Evolutionary conservation across 2,113 vertebrate genomes (phyloP).

Genomic region (Apeltes quadracus): DNA sequence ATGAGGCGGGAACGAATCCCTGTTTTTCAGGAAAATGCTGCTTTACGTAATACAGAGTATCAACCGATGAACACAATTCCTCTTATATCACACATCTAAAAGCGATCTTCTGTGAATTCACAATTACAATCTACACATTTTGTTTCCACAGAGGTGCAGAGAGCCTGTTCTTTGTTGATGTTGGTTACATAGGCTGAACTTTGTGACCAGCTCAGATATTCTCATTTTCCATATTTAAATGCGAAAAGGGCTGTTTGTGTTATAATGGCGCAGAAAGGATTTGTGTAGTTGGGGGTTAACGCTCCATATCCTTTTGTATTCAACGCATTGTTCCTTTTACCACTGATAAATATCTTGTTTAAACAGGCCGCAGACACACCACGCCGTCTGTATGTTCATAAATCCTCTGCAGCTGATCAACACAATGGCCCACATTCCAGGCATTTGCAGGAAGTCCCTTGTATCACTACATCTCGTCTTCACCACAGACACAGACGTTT

Average conservation of each 20-base stretch:
- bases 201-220: conserved; percentile 53
- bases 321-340: conserved; percentile 79
- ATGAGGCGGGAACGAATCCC: conserved; percentile 5
- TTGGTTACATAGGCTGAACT: background rate
- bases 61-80: background rate
- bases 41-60: background rate
- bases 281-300: conserved; percentile 65
- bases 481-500: conserved; percentile 60
- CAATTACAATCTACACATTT: background rate
- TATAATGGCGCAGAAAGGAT: conserved; percentile 53
- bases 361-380: conserved; percentile 81
- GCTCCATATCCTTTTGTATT: conserved; percentile 80
- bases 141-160: background rate
- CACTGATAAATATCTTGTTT: conserved; percentile 85
- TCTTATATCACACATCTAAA: background rate
- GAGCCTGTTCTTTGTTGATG: background rate
- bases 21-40: conserved; percentile 19
- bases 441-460: conserved; percentile 66
- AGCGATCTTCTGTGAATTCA: conserved; percentile 1
- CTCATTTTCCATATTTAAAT: conserved; percentile 64
- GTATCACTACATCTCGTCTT: conserved; percentile 69
- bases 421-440: conserved; percentile 83
- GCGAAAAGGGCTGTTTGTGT: conserved; percentile 49
- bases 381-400: conserved; percentile 75
- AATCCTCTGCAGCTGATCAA: conserved; percentile 82